phyloP scores from a whole-genome alignment of 2,888 invertebrate species.

The Odontocerum albicorne region DNA sequence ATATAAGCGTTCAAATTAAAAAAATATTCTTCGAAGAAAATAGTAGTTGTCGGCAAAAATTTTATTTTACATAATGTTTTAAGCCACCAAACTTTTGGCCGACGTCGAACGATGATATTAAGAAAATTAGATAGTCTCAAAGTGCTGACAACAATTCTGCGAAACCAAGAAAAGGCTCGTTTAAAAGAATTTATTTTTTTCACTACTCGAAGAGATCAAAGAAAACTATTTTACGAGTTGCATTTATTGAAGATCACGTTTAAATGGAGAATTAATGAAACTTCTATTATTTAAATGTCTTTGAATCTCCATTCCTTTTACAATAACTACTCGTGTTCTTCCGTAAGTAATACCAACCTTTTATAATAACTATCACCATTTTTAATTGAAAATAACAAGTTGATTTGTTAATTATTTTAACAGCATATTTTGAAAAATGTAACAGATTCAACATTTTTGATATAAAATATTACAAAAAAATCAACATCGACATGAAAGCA shows the following conservation, averaged over 20 bases:
- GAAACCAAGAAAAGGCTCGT: slow-evolving; percentile 8
- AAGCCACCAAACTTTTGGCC: slow-evolving; percentile 2
- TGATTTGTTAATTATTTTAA: no score
- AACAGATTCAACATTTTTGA: no score
- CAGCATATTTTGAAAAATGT: no score
- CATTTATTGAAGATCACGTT: slow-evolving; percentile 22
- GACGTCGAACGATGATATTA: slow-evolving; percentile 3
- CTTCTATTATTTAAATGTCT: slow-evolving; percentile 8
- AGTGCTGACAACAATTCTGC: slow-evolving; percentile 14
- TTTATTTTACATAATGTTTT: slow-evolving; percentile 3
- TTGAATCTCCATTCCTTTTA: neutral
- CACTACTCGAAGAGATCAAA: slow-evolving; percentile 4
- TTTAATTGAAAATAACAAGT: no score
- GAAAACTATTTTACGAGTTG: slow-evolving; percentile 13
- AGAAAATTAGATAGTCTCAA: slow-evolving; percentile 17
- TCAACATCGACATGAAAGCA: no score
- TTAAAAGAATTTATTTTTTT: slow-evolving; percentile 5
- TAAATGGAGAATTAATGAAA: slow-evolving; percentile 15
- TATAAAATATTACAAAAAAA: no score
- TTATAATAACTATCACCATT: no score
- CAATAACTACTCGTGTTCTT: neutral
- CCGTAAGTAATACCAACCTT: no score
- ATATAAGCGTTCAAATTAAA: no score
- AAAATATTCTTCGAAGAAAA: no score
- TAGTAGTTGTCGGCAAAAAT: no score